A percentile compares a stretch with the other conserved stretches of the same genome.
Evolutionary conservation across 30 jellyfish, hydroid and myxozoan genomes (phyloP).

Genomic region (Turritopsis dohrnii): DNA sequence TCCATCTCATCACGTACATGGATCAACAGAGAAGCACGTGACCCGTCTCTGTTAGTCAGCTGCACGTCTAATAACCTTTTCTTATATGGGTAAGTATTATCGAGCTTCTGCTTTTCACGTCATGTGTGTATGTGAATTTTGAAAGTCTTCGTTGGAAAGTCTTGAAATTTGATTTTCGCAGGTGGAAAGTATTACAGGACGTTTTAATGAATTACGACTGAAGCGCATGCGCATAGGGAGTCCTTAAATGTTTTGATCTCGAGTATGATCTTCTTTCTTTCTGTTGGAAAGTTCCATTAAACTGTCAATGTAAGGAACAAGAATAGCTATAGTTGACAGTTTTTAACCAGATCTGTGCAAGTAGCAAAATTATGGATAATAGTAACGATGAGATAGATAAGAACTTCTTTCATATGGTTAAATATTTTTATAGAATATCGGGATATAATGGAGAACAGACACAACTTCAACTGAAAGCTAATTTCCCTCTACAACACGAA

Average conservation of each 20-base stretch:
- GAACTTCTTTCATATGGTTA: too few relatives aligned
- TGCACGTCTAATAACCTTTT: slow-evolving; percentile 49
- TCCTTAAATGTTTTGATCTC: not conserved
- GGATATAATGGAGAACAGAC: slow-evolving; percentile 27
- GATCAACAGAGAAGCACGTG: slow-evolving; percentile 97
- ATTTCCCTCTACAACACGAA: slow-evolving; percentile 60
- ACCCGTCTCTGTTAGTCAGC: slow-evolving; percentile 71
- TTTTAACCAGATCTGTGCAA: too few relatives aligned
- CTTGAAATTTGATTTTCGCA: too few relatives aligned
- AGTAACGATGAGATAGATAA: too few relatives aligned
- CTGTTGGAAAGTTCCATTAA: not conserved
- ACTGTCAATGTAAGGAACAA: too few relatives aligned
- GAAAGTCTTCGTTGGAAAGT: too few relatives aligned
- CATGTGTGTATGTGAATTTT: too few relatives aligned
- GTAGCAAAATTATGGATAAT: too few relatives aligned
- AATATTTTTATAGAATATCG: slow-evolving; percentile 36
- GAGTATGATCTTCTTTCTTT: not conserved
- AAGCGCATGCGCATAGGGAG: too few relatives aligned
- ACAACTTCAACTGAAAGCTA: slow-evolving; percentile 46
- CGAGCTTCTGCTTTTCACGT: not conserved
- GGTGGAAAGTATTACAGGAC: too few relatives aligned
- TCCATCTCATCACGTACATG: slow-evolving; percentile 86
- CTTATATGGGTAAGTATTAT: slow-evolving; percentile 41
- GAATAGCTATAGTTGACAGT: too few relatives aligned
- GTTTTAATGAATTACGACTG: too few relatives aligned